These are phyloP conservation scores for Parus major DNA, from an alignment of 2,113 vertebrate genomes.

Conservation along the genomic window DNA sequence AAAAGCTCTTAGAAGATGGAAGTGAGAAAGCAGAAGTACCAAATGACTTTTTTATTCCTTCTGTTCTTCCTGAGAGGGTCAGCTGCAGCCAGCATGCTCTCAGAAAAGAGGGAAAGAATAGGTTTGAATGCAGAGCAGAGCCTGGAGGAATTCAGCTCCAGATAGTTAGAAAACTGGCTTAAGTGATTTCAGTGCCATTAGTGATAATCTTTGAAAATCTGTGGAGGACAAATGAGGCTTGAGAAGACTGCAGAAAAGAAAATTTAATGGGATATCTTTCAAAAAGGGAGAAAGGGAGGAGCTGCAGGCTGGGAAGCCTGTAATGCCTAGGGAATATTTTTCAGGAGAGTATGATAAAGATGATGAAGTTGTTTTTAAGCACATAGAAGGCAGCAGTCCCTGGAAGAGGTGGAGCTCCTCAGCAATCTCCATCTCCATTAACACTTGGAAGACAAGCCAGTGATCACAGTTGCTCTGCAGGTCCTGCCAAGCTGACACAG, in stretches of 20 bases:
- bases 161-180: neutral
- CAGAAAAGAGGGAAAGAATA: neutral
- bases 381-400: neutral
- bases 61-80: slow-evolving; percentile 23
- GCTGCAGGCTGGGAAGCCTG: neutral
- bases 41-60: slow-evolving; percentile 14
- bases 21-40: slow-evolving; percentile 41
- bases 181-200: slow-evolving; percentile 38
- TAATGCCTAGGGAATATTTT: neutral
- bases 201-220: slow-evolving; percentile 39
- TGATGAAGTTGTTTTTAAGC: neutral
- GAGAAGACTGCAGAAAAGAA: neutral
- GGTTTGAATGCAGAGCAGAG: neutral
- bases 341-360: neutral
- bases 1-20: slow-evolving; percentile 34
- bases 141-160: slow-evolving; percentile 15
- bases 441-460: neutral
- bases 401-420: neutral
- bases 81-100: neutral
- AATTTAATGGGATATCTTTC: neutral
- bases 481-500: neutral
- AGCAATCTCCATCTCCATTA: neutral
- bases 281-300: neutral
- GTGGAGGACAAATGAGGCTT: slow-evolving; percentile 41
- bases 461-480: neutral